phyloP scores from a whole-genome alignment of 2,797 vertebrate genomes.

The Notamacropus eugenii region DNA sequence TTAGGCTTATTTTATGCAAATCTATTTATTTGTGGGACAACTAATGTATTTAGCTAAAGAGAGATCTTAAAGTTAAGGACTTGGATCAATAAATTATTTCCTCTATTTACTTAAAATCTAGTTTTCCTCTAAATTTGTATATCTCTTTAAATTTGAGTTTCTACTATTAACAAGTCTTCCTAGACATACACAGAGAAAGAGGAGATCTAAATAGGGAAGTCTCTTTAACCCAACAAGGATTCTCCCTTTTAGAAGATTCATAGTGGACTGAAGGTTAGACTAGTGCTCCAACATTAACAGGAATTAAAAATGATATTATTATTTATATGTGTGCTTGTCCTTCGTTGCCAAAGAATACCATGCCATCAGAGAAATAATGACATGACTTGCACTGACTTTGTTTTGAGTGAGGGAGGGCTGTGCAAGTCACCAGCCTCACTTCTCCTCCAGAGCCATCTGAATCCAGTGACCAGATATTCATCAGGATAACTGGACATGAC shows the following conservation, averaged over 20 bases:
- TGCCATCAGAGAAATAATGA: too few relatives aligned
- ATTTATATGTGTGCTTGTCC: too few relatives aligned
- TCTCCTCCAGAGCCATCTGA: too few relatives aligned
- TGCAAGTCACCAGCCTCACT: too few relatives aligned
- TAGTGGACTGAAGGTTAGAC: background rate
- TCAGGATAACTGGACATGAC: too few relatives aligned
- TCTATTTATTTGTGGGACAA: conserved; percentile 45
- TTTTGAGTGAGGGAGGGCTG: too few relatives aligned
- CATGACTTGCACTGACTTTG: too few relatives aligned
- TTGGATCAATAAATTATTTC: conserved; percentile 25
- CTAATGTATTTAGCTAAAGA: conserved; percentile 50
- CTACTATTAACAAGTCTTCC: conserved; percentile 1
- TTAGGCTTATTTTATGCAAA: conserved; percentile 64
- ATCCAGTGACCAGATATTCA: too few relatives aligned
- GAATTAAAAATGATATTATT: background rate
- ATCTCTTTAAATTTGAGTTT: background rate
- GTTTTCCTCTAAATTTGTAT: background rate
- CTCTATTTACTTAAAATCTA: background rate
- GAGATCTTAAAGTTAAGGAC: conserved; percentile 55
- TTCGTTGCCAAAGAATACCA: too few relatives aligned
- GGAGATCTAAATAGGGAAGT: background rate
- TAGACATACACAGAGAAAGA: background rate
- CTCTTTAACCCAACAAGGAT: background rate
- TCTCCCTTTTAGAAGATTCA: background rate
- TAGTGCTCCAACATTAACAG: background rate